phyloP scores from a whole-genome alignment of 2,113 vertebrate genomes.

The Pachypanchax playfairii region DNA sequence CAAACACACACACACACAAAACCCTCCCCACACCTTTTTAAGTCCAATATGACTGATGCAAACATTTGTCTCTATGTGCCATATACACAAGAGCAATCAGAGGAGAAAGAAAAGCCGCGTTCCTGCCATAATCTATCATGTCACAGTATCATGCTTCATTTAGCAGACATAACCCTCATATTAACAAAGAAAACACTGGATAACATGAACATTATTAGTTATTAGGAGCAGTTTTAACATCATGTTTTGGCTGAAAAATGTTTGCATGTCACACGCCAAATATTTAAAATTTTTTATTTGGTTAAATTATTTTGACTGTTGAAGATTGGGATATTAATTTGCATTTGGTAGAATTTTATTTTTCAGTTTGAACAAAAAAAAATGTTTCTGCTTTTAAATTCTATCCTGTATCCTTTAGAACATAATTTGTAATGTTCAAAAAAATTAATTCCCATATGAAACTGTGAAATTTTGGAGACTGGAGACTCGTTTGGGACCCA shows the following conservation, averaged over 20 bases:
- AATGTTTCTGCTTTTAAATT: too few relatives aligned
- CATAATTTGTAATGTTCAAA: too few relatives aligned
- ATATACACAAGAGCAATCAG: slow-evolving; percentile 28
- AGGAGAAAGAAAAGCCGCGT: slow-evolving; percentile 45
- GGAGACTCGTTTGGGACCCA: too few relatives aligned
- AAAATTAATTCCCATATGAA: too few relatives aligned
- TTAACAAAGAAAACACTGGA: slow-evolving; percentile 6
- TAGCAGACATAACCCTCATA: slow-evolving; percentile 16
- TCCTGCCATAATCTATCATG: slow-evolving; percentile 47
- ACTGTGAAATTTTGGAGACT: too few relatives aligned
- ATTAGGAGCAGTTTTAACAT: slow-evolving; percentile 11
- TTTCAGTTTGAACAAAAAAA: too few relatives aligned
- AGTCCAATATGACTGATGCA: slow-evolving; percentile 39
- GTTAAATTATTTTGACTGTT: background rate
- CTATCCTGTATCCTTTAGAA: too few relatives aligned
- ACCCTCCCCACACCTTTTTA: slow-evolving; percentile 15
- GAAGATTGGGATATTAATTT: too few relatives aligned
- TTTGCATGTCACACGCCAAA: background rate
- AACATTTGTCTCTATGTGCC: slow-evolving; percentile 41
- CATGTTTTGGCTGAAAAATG: background rate
- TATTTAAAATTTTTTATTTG: background rate
- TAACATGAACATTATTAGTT: background rate
- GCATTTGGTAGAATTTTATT: too few relatives aligned
- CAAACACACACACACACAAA: background rate
- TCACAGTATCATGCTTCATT: slow-evolving; percentile 21